Evolutionary conservation across 1,140 invertebrate genomes (phyloP), one percentile per base, ranked within the genome.

Genomic region (Drosophila dunni): DNA sequence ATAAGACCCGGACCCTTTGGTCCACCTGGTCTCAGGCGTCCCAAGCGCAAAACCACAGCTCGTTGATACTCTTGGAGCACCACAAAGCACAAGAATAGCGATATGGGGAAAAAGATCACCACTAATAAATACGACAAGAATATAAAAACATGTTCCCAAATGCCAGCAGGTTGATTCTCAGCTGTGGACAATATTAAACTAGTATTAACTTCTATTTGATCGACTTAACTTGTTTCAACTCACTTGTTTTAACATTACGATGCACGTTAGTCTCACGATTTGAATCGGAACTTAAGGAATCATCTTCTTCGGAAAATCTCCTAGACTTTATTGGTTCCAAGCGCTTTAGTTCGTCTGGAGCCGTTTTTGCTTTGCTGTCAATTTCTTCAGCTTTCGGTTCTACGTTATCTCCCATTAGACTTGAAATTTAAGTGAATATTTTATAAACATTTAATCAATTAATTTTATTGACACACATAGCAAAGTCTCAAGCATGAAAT

Each of bases 41-140:
- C 97, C 11, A 98, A 92, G 38, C 97, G 94, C 86, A 98, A 97
- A 91, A 98, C 97, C 3, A 98, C 97, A 0, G 96, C 97, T 64
- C 97, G 93, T 91, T 98, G 96, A 80, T 97, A 98, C 86, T 98
- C 97, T 1, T 81, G 66, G 9, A 92, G 48, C 0, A 92, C 66
- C 93, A 96, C 97, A 80, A 97, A 95, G 80, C 95, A 96, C 91
- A 96, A 94, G 90, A 96, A 97, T 10, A 97, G 92, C 8, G 96
- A 97, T 85, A 97, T 95, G 3, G 97, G 97, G 64, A 98, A 94
- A 2, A 96, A 96, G n/a, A 97, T 80, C 71, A 97, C 93, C 61
- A 97, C 93, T 4, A 97, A 83, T n/a, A 97, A 72, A 60, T 96
- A 93, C 10, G 97, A 97, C 36, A 97, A 93, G 10, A 96, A 91